Conservation (phyloP, 2,797 vertebrate species). For the Adrianichthys oophorus region DNA sequence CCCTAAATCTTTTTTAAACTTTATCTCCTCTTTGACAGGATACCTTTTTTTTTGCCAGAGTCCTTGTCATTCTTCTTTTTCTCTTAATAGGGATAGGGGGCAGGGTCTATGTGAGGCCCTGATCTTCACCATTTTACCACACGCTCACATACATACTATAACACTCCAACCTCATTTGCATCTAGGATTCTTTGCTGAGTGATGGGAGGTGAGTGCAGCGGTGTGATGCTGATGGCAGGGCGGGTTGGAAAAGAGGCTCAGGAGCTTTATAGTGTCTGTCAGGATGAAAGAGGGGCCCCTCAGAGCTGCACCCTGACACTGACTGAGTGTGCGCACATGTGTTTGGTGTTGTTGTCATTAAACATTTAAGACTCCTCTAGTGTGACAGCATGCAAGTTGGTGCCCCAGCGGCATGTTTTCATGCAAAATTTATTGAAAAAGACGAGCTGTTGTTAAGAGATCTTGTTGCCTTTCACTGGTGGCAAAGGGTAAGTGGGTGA, state of each 20-base stretch:
- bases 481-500: constrained; percentile 86
- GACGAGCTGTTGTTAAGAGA: constrained; percentile 85
- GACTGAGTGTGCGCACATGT: constrained; percentile 69
- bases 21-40: constrained; percentile 46
- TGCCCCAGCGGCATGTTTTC: constrained; percentile 88
- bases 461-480: constrained; percentile 87
- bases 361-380: constrained; percentile 95
- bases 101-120: constrained; percentile 37
- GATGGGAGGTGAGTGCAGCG: constrained; percentile 39
- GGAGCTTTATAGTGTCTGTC: constrained; percentile 80
- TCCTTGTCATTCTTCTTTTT: constrained; percentile 39
- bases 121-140: constrained; percentile 38
- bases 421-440: constrained; percentile 98
- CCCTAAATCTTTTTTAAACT: constrained; percentile 25
- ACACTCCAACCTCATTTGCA: constrained; percentile 80
- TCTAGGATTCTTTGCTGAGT: constrained; percentile 80
- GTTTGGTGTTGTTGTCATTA: constrained; percentile 96
- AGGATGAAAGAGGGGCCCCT: constrained; percentile 90
- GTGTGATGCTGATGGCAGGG: constrained; percentile 48
- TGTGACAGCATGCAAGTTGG: constrained; percentile 93
- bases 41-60: constrained; percentile 19
- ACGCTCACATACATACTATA: constrained; percentile 20
- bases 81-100: constrained; percentile 56
- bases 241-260: constrained; percentile 51
- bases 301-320: constrained; percentile 89